Base-by-base conservation (phyloP, 2,113 vertebrate species). In the Prionailurus bengalensis region DNA sequence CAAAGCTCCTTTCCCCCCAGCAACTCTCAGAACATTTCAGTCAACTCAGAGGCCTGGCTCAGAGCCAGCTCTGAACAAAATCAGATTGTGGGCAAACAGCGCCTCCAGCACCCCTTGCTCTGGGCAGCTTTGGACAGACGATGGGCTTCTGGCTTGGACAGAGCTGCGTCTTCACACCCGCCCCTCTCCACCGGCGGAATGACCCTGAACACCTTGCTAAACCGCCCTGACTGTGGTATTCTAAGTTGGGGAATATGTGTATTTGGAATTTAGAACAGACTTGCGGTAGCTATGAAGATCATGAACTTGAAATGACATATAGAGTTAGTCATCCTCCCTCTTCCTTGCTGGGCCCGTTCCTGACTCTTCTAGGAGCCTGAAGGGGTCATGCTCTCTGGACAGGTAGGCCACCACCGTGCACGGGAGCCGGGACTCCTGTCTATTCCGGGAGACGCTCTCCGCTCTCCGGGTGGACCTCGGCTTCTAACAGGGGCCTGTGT, bases 1-100 rank as follows among this genome's bases (percentile, higher is more conserved):
- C 98, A 98, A 98, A 98, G 97, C 97, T 87, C 94, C 88, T 95
- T 88, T 94, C 97, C 97, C 97, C 97, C 76, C 95, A 90, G 76
- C 96, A 97, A 96, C 94, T 88, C 93, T 88, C 89, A 91, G 97
- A 97, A 97, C 97, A 93, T 93, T 97, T 88, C 91, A 95, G 97
- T 91, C 94, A 96, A 97, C 45, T 92, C 61, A 1, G 88, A 66
- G 83, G 71, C 94, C 95, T 97, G 97, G 97, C 94, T 73, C n/a
- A 2, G 42, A 48, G 95, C 97, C 97, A 98, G 91, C 87, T 51
- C 70, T 33, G 92, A 74, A 85, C 90, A 94, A 76, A 95, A 83
- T 94, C 97, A 81, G 95, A 83, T 66, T 42, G 33, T 39, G 53
- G 89, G 82, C 92, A 73, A 88, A 96, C 8, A 94, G 73, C 27